Evolutionary conservation across 2,797 vertebrate species (phyloP).

Genomic region (Mastacembelus armatus): DNA sequence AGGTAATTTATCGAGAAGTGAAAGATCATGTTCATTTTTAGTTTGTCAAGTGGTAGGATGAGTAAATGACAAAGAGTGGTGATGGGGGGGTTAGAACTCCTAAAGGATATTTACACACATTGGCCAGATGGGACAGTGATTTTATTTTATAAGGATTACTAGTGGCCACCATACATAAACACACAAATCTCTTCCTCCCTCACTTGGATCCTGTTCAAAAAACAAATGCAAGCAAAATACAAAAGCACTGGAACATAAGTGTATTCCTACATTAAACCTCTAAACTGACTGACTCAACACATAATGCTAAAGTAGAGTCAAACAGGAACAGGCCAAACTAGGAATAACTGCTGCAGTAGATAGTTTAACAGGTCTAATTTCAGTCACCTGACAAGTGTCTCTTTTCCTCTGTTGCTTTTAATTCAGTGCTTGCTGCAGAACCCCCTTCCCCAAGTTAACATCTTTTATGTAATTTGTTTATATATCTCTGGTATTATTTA

Average conservation of each 20-base stretch:
- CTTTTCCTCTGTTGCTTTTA: no score
- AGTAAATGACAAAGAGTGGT: constrained; percentile 4
- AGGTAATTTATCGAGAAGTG: background rate
- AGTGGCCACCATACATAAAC: constrained; percentile 15
- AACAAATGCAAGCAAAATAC: constrained; percentile 1
- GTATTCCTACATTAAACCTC: no score
- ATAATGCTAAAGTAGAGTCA: no score
- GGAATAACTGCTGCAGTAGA: no score
- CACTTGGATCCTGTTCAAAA: constrained; percentile 5
- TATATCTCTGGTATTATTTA: no score
- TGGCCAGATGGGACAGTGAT: constrained; percentile 68
- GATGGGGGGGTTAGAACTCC: constrained; percentile 22
- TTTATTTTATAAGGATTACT: constrained; percentile 64
- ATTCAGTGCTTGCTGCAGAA: no score
- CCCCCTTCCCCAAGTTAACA: no score
- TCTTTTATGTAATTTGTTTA: no score
- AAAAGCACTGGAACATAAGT: background rate
- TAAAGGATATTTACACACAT: constrained; percentile 39
- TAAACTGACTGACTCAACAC: no score
- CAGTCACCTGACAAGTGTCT: no score
- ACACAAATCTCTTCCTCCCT: background rate
- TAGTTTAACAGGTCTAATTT: no score
- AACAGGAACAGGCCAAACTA: no score
- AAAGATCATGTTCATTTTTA: background rate
- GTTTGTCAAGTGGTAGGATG: background rate